phyloP scores from a whole-genome alignment of 2,113 vertebrate species.

The Protomyctophum bolini region DNA sequence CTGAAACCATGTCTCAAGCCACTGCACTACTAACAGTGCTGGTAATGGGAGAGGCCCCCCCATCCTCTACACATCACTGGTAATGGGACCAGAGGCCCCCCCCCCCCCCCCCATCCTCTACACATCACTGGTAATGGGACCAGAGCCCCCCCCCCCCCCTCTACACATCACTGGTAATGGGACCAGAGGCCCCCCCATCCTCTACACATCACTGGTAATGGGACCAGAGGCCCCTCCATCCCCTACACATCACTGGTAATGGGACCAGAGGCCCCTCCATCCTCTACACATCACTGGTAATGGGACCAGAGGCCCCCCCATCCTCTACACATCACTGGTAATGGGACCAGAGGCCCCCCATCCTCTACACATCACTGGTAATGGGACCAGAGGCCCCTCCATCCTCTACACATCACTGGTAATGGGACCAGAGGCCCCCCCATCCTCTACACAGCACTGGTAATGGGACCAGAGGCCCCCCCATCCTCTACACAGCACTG shows the following conservation, averaged over 20 bases:
- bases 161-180: constrained; percentile 64
- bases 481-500: too few relatives aligned
- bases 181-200: constrained; percentile 36
- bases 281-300: too few relatives aligned
- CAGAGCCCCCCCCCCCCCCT: constrained; percentile 36
- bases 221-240: too few relatives aligned
- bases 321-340: too few relatives aligned
- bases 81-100: too few relatives aligned
- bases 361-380: not conserved
- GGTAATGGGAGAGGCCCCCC: constrained; percentile 42
- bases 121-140: constrained; percentile 62
- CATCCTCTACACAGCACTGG: too few relatives aligned
- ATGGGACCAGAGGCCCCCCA: too few relatives aligned
- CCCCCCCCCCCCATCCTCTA: not conserved
- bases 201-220: constrained; percentile 63
- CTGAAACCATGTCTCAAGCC: constrained; percentile 44
- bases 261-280: too few relatives aligned
- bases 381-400: constrained; percentile 38
- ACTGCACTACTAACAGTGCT: constrained; percentile 67
- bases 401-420: constrained; percentile 64
- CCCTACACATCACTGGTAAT: too few relatives aligned
- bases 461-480: too few relatives aligned
- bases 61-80: constrained; percentile 65
- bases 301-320: too few relatives aligned
- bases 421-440: too few relatives aligned